Evolutionary conservation across 2,113 vertebrate genomes (phyloP).

Genomic region (Hippocampus guttulatus): DNA sequence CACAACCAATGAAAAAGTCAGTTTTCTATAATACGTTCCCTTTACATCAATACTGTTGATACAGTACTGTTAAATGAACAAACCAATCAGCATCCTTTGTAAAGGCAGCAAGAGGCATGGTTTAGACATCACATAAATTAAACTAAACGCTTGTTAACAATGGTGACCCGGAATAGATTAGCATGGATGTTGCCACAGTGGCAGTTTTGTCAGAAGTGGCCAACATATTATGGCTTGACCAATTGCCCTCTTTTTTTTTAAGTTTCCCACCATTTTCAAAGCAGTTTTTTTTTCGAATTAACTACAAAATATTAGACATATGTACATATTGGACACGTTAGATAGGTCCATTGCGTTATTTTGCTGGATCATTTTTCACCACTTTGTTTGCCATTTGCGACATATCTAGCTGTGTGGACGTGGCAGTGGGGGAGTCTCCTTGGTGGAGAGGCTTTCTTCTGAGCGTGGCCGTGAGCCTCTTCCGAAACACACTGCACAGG

Average conservation of each 20-base stretch:
- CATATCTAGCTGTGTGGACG: constrained; percentile 64
- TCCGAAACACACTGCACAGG: constrained; percentile 69
- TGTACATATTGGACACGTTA: background rate
- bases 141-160: background rate
- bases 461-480: constrained; percentile 58
- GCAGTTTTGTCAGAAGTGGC: background rate
- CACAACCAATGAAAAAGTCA: too few species aligned
- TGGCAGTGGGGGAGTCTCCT: constrained; percentile 51
- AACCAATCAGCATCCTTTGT: background rate
- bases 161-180: background rate
- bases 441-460: constrained; percentile 24
- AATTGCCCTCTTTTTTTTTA: background rate
- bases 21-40: background rate
- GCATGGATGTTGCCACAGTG: background rate
- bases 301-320: background rate
- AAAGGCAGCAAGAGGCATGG: background rate
- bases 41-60: background rate
- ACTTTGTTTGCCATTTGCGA: constrained; percentile 44
- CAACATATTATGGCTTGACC: background rate
- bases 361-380: constrained; percentile 60
- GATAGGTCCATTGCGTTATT: constrained; percentile 1
- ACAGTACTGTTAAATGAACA: background rate
- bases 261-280: background rate
- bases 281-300: background rate
- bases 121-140: background rate